phyloP scores from a whole-genome alignment of 2,113 vertebrate species.

The Phalacrocorax brasilianus region DNA sequence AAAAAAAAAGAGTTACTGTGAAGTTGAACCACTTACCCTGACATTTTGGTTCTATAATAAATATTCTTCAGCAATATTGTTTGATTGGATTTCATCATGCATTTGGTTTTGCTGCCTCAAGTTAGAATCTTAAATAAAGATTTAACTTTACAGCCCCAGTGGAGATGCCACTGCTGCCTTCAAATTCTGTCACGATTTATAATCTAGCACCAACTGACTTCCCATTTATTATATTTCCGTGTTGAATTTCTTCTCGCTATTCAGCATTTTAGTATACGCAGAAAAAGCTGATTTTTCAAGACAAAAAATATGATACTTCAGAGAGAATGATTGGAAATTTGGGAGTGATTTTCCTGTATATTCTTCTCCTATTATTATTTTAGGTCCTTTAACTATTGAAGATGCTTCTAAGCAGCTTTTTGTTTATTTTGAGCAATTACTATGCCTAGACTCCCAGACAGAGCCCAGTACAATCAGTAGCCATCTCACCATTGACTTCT shows the following conservation, averaged over 20 bases:
- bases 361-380: background rate
- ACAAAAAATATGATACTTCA: background rate
- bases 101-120: background rate
- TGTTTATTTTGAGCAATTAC: background rate
- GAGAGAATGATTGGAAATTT: background rate
- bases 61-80: background rate
- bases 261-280: background rate
- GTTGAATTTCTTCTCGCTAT: background rate
- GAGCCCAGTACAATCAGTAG: background rate
- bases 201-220: background rate
- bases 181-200: background rate
- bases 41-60: background rate
- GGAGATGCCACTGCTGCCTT: background rate
- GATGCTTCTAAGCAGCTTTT: background rate
- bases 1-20: background rate
- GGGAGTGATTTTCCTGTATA: background rate
- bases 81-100: background rate
- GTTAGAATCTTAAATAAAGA: background rate
- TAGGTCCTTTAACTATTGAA: background rate
- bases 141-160: background rate
- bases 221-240: background rate
- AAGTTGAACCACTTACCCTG: background rate
- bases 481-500: background rate
- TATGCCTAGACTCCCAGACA: background rate
- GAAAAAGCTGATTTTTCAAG: background rate